Evolutionary conservation across 2,888 invertebrate genomes (phyloP), one percentile per base, ranked within the genome.

Genomic region (Eupithecia abbreviata): DNA sequence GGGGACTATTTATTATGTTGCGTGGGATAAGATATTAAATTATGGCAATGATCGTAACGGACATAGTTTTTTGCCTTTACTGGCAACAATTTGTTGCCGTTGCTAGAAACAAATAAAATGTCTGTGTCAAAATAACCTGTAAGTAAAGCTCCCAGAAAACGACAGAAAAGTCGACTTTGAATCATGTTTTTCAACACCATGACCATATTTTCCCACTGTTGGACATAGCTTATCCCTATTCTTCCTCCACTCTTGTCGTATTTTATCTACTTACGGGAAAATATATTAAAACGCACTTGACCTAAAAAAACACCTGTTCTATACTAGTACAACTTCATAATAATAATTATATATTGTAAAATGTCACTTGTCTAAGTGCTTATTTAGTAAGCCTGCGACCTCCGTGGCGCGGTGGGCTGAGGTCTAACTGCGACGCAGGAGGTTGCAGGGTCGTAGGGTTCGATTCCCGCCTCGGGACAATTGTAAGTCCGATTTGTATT

Each of bases 1-100:
- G 51, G 66, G 18, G 45, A 41, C 62, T 73, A 70, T 69, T 70
- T 68, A 69, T 72, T n/a, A 45, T 49, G 47, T 69, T 69, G 69
- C 47, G 30, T 18, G 69, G 43, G 68, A 69, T 47, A 42, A 66
- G 10, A 62, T 62, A 62, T 12, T 62, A 68, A 68, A 45, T 45
- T 45, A 68, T 45, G n/a, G n/a, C n/a, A 18, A 68, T 43, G 12
- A 68, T 45, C 15, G 68, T 68, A 68, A 68, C 45, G 42, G 45
- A 5, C 55, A 18, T 68, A 10, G 15, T 68, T 42, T 66, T 42
- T 45, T 45, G 58, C 7, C 7, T 18, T 9, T 58, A 18, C 18
- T 58, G 58, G 9, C 10, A 58, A 58, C 9, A 18, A 9, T 58
- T 58, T 58, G 58, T 30, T 58, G 7, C 9, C 18, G 9, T 55